Evolutionary conservation across 1,140 invertebrate genomes (phyloP), one percentile per base, ranked within the genome.

Genomic region (Akabosia matsudoensis): DNA sequence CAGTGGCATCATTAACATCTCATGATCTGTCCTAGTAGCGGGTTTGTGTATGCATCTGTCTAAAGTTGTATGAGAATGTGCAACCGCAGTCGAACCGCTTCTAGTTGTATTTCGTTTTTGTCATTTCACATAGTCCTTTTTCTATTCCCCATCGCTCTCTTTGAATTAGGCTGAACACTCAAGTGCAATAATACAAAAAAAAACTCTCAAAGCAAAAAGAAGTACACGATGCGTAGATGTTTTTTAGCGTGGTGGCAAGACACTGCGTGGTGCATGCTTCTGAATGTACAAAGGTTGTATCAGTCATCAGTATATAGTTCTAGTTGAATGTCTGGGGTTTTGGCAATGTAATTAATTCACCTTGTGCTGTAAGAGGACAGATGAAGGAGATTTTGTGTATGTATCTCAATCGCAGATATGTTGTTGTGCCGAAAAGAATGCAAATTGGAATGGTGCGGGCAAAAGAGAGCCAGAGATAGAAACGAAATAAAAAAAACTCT

Each of bases 331-430:
- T 67, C 61, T 67, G 61, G 61, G 61, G 31, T 67, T 30, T 22
- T 30, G 61, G 61, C 61, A 7, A 31, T 67, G 28, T 67, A 67
- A 67, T 67, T 67, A 67, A 67, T 67, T 67, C 61, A 67, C 61
- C 61, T 30, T 31, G 61, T 67, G 28, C 61, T 67, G 28, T n/a
- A 67, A 67, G 61, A 67, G 61, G 61, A 67, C 61, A 67, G 61
- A 67, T 67, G 61, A 67, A 67, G 61, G 61, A 67, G 61, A 67
- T 30, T 67, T 67, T 67, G 24, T 61, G 54, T n/a, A 30, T 67
- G 61, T 30, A 67, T 30, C 61, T 67, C 61, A 13, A 67, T 67
- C 28, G 28, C 10, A 13, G 37, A 13, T 22, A 61, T 61, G 14
- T 61, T 61, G 54, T 22, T 22, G 54, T 4, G 54, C 4, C 24